A percentile compares a stretch with the other conserved stretches of the same genome.
phyloP scores from a whole-genome alignment of 1,140 invertebrate genomes.

The Oncopeltus fasciatus region DNA sequence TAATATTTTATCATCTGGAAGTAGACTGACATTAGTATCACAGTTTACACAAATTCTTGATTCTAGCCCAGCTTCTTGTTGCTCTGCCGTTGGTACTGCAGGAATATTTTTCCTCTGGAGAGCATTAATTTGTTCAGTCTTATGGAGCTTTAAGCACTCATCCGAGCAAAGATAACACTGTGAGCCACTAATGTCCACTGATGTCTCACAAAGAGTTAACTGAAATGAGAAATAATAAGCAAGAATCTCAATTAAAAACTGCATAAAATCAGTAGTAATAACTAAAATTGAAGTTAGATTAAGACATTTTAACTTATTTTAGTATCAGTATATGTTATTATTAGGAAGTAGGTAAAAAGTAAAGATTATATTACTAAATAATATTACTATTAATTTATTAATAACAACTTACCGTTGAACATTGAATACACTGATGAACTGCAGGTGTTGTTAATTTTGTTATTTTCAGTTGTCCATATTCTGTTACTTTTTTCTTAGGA shows the following conservation, averaged over 20 bases:
- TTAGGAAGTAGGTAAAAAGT: no score
- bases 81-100: not conserved
- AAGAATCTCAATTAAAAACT: no score
- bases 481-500: slow-evolving; percentile 3
- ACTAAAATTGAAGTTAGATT: no score
- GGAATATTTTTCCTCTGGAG: not conserved
- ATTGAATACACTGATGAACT: slow-evolving; percentile 11
- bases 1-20: slow-evolving; percentile 43
- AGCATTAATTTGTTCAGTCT: slow-evolving; percentile 21
- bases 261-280: no score
- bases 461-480: not conserved
- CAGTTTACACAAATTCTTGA: slow-evolving; percentile 39
- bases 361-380: no score
- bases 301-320: no score
- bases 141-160: slow-evolving; percentile 23
- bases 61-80: not conserved
- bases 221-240: slow-evolving; percentile 7
- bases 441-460: slow-evolving; percentile 2
- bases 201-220: not conserved
- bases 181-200: not conserved
- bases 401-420: slow-evolving; percentile 1
- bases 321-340: no score
- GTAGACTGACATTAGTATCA: slow-evolving; percentile 27
- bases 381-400: no score
- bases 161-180: slow-evolving; percentile 11